Base-by-base conservation (phyloP, 2,797 vertebrate species). In the Lycodopsis pacificus region DNA sequence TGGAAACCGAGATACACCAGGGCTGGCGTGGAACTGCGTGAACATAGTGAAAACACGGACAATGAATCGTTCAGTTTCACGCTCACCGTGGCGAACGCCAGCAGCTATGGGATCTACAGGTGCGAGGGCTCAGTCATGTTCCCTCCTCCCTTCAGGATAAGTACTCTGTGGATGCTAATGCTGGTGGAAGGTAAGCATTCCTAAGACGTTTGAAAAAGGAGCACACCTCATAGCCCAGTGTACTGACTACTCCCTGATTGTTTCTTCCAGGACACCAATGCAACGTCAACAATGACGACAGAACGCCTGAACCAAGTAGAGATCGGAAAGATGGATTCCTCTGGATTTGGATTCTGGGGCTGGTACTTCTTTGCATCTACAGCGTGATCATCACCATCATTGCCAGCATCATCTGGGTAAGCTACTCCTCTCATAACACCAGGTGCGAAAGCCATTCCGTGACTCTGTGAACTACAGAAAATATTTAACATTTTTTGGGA, bases 121-220 rank as follows among this genome's bases (percentile, higher is more conserved):
- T 95, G 95, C 40, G 30, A 71, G 12, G 78, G 17, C 1, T 3
- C 0, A 0, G 3, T 0, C 9, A 1, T 0, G 0, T 92, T 1
- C 65, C 94, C 94, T 9, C 93, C 94, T 32, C 94, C 95, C 0
- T 0, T 20, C 0, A 0, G 0, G 1, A 2, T 0, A 15, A 14
- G 3, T 12, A 0, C 3, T 3, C 2, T 44, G 25, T 17, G 2
- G 13, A 73, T 76, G 44, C 19, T 89, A 6, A 46, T 95, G 20
- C 61, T 84, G 0, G 22, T 77, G 25, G 15, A 90, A 77, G 90
- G 94, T 95, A 88, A 73, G 65, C 76, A 40, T 30, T 17, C 4
- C 3, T 1, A 51, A 53, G 2, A 77, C 1, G 4, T 53, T 30
- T 17, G 10, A 61, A 15, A 7, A 4, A 14, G 14, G 1, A 2